Evolutionary conservation across 2,888 invertebrate genomes (phyloP).

Genomic region (Neoascia interrupta): DNA sequence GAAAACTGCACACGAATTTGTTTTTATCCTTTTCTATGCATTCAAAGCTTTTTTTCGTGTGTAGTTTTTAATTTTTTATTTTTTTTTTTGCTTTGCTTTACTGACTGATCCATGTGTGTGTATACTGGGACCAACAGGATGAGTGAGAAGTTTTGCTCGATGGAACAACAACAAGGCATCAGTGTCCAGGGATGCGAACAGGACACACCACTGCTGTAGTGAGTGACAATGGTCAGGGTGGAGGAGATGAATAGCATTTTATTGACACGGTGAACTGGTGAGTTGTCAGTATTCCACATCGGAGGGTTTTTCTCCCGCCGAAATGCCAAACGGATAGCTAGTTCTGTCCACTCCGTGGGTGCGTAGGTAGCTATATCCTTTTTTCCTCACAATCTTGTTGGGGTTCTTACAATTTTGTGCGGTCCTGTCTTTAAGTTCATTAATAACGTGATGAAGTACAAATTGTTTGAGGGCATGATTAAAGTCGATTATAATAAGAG

Average conservation of each 20-base stretch:
- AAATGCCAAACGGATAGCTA: conserved; percentile 40
- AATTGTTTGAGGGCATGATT: neutral
- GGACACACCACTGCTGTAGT: conserved; percentile 7
- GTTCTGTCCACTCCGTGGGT: too few relatives aligned
- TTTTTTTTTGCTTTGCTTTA: conserved; percentile 31
- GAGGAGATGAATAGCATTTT: conserved; percentile 48
- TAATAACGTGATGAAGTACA: conserved; percentile 1
- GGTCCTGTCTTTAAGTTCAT: conserved; percentile 23
- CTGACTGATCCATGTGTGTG: neutral
- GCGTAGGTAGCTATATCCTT: too few relatives aligned
- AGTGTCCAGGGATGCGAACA: neutral
- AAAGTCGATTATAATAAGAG: conserved; percentile 20
- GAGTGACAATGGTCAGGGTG: conserved; percentile 50
- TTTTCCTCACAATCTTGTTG: conserved; percentile 4
- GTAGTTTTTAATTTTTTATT: neutral
- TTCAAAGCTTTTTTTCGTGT: conserved; percentile 61
- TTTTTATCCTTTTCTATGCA: conserved; percentile 62
- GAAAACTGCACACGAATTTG: conserved; percentile 63
- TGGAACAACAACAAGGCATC: neutral
- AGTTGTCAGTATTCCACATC: conserved; percentile 23
- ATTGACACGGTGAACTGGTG: conserved; percentile 62
- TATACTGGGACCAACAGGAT: too few relatives aligned
- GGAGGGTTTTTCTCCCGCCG: conserved; percentile 38
- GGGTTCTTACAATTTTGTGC: too few relatives aligned
- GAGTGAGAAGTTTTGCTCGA: conserved; percentile 22